Evolutionary conservation across 53 echinoderm and acorn worm species (phyloP).

Genomic region (Zoroaster sp.): DNA sequence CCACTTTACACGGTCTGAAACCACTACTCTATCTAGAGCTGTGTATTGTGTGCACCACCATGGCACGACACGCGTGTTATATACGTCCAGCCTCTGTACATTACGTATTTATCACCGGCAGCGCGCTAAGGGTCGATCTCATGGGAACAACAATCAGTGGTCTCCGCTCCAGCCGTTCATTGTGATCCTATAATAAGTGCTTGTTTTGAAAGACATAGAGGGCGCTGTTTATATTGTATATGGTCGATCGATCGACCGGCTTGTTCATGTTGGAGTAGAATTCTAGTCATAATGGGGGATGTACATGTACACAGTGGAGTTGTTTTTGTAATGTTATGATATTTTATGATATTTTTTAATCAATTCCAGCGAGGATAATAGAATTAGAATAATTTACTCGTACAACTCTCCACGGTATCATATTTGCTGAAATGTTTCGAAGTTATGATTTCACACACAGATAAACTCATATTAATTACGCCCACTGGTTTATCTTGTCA

Average conservation of each 20-base stretch:
- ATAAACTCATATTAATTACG: too few species aligned
- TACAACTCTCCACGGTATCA: too few species aligned
- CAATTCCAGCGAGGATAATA: too few species aligned
- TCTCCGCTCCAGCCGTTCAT: not conserved
- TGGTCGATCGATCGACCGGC: not conserved
- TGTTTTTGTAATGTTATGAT: too few species aligned
- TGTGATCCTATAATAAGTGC: not conserved
- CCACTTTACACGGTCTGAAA: constrained; percentile 22
- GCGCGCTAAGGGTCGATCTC: not conserved
- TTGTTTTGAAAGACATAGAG: not conserved
- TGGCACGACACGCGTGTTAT: constrained; percentile 20
- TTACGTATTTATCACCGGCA: not conserved
- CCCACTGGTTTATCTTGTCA: too few species aligned
- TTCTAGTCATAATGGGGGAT: too few species aligned
- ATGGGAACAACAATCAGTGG: constrained; percentile 13
- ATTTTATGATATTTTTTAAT: too few species aligned
- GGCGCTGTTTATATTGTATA: not conserved
- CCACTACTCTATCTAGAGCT: not conserved
- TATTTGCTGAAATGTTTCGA: too few species aligned
- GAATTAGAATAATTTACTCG: too few species aligned
- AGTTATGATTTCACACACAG: too few species aligned
- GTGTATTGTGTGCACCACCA: constrained; percentile 31
- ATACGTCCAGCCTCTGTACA: not conserved
- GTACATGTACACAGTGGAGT: too few species aligned
- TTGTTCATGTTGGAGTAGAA: too few species aligned